Percentiles rank a stretch among this genome's conserved stretches.
Conservation (phyloP, 2,888 invertebrate genomes). For the Aphidoletes aphidimyza region DNA sequence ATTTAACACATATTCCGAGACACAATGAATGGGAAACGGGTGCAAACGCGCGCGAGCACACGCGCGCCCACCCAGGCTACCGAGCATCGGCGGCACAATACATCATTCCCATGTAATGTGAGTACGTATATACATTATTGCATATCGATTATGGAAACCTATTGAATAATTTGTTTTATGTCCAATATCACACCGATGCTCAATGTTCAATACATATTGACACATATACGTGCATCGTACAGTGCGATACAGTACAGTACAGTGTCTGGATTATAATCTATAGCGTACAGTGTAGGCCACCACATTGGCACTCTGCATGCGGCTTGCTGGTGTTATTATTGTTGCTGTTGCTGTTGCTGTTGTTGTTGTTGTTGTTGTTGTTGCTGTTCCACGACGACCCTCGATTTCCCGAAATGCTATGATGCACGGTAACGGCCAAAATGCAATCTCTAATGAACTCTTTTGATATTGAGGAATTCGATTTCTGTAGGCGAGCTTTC, state of each 20-base stretch:
- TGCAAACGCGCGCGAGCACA: not conserved
- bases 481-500: too few relatives aligned
- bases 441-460: too few relatives aligned
- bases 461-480: too few relatives aligned
- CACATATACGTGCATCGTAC: slow-evolving; percentile 18
- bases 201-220: slow-evolving; percentile 49
- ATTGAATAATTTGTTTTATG: slow-evolving; percentile 49
- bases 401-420: too few relatives aligned
- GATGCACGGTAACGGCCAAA: too few relatives aligned
- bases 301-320: not conserved
- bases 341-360: not conserved
- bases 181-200: slow-evolving; percentile 37
- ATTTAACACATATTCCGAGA: slow-evolving; percentile 40
- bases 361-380: not conserved
- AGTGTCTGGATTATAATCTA: slow-evolving; percentile 24
- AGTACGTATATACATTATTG: slow-evolving; percentile 16
- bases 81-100: slow-evolving; percentile 7
- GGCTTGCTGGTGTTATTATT: not conserved
- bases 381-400: too few relatives aligned
- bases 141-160: slow-evolving; percentile 50
- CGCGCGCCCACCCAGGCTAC: not conserved
- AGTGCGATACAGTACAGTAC: slow-evolving; percentile 6
- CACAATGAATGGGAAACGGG: slow-evolving; percentile 8
- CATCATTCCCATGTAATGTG: slow-evolving; percentile 26
- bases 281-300: not conserved